Evolutionary conservation across 2,113 vertebrate species (phyloP).

Genomic region (Cryptotis parvus): DNA sequence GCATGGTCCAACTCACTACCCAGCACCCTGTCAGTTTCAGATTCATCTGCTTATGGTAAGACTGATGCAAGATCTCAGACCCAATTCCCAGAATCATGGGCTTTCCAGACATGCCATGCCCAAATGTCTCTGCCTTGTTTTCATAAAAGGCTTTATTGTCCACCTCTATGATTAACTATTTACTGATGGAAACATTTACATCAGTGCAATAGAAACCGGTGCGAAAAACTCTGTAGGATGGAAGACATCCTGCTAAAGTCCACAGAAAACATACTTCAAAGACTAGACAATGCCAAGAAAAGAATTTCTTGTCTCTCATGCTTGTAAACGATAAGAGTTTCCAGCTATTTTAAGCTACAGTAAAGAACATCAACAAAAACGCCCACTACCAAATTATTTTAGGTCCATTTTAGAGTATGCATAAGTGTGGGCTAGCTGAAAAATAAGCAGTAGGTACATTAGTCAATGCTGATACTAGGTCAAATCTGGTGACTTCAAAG

Average conservation of each 20-base stretch:
- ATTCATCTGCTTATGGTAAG: background rate
- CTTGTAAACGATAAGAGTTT: background rate
- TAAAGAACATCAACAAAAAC: background rate
- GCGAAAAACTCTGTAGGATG: background rate
- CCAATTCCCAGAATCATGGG: background rate
- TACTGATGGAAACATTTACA: background rate
- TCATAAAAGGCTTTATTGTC: background rate
- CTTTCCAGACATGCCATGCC: background rate
- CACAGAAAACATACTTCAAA: background rate
- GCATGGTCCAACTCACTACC: background rate
- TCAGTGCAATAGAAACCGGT: background rate
- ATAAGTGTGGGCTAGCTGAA: background rate
- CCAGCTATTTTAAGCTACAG: background rate
- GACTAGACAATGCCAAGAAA: background rate
- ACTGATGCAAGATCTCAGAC: background rate
- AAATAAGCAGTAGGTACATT: background rate
- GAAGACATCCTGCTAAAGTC: background rate
- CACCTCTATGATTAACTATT: background rate
- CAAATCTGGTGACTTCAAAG: background rate
- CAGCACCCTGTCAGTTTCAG: background rate
- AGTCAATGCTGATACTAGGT: background rate
- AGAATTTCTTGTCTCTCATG: background rate
- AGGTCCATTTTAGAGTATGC: background rate
- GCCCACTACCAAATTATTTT: background rate
- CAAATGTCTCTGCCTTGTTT: background rate